phyloP scores from a whole-genome alignment of 1,140 invertebrate genomes.

The Cecropterus lyciades region DNA sequence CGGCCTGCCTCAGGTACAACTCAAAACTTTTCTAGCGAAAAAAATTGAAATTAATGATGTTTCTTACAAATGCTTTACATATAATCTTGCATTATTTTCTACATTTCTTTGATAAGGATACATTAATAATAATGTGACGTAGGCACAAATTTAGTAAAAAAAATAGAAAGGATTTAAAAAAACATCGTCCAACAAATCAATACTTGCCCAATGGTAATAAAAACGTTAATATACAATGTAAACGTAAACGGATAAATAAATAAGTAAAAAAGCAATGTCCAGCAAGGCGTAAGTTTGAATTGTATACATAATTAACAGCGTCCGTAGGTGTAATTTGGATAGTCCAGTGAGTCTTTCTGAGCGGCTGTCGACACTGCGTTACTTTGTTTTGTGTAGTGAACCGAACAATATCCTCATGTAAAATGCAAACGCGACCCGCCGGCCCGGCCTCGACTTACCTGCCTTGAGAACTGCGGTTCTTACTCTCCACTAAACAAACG shows the following conservation, averaged over 20 bases:
- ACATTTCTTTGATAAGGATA: too few relatives aligned
- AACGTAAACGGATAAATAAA: background rate
- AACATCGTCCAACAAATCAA: too few relatives aligned
- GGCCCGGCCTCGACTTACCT: slow-evolving; percentile 13
- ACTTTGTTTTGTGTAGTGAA: slow-evolving; percentile 42
- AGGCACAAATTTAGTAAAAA: too few relatives aligned
- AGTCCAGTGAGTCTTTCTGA: slow-evolving; percentile 24
- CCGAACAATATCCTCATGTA: slow-evolving; percentile 55
- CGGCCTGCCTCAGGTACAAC: too few relatives aligned
- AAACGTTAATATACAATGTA: background rate
- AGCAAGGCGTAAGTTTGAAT: background rate
- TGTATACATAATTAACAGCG: slow-evolving; percentile 23
- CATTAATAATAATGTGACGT: too few relatives aligned
- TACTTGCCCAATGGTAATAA: too few relatives aligned
- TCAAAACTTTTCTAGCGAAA: too few relatives aligned
- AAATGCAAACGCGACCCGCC: slow-evolving; percentile 54
- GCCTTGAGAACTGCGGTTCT: slow-evolving; percentile 7
- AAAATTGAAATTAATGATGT: too few relatives aligned
- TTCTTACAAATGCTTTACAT: too few relatives aligned
- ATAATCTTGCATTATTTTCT: too few relatives aligned
- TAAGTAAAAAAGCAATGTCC: background rate
- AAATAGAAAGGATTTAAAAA: too few relatives aligned
- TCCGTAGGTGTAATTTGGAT: slow-evolving; percentile 12
- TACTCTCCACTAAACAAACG: slow-evolving; percentile 16
- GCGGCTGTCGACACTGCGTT: slow-evolving; percentile 25